Base-by-base conservation (phyloP, 1,140 invertebrate species). In the Plodia interpunctella region DNA sequence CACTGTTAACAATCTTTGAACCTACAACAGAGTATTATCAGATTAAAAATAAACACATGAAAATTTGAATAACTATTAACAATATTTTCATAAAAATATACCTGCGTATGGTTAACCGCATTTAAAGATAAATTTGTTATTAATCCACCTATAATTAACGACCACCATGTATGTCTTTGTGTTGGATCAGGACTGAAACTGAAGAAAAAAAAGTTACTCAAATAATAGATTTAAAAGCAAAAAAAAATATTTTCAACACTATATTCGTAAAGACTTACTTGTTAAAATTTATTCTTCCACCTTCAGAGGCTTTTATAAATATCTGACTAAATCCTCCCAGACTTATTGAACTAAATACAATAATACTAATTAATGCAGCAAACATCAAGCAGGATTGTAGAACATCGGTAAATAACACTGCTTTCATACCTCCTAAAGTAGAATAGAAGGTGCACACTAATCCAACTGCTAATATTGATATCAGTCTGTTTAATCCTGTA, bases 401-500 rank as follows among this genome's bases (percentile, higher is more conserved):
- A 0, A 96, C 94, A 83, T 98, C 97, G 0, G 97, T 97, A 91
- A 97, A 97, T 67, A 98, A 94, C 0, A 98, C 97, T 5, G 97
- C 97, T 88, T 98, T 98, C 93, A 98, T 96, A 0, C 97, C 97
- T 49, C 97, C 97, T 92, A 97, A 83, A 3, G 96, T 95, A 0
- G 97, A 97, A 82, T 98, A 98, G 76, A 98, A 97, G 10, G 97
- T 97, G 85, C 97, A 98, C 0, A 97, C 96, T 52, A 96, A 80
- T 68, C 97, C 98, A 19, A 98, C 94, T 5, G 93, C 91, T 35
- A 97, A 76, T 57, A 98, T 96, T 6, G 96, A 94, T 55, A 92
- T 84, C 55, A 93, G 88, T 84, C 94, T 92, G 30, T 93, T 93
- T 8, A 97, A 77, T 13, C 95, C 95, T 6, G 96, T 96, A 35